Base-by-base conservation (phyloP, 35 echinoderm and acorn worm genomes). In the Ophiothrix spiculata region DNA sequence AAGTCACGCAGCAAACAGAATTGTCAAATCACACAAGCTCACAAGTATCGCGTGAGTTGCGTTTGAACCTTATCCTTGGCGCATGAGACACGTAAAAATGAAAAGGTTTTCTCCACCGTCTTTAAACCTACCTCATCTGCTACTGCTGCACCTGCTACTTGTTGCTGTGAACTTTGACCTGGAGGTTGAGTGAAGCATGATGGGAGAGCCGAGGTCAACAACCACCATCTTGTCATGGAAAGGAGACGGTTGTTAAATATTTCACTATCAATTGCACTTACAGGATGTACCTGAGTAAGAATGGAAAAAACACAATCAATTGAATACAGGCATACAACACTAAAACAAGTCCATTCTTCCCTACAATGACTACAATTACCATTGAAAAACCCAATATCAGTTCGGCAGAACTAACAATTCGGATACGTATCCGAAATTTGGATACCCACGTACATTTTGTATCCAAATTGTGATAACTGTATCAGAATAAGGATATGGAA, bases 141-240 rank as follows among this genome's bases (percentile, higher is more conserved):
- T 39, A 56, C 38, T 56, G 21, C 64, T 41, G 39, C 76, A 69
- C 69, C 76, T 63, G 38, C 31, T 56, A 38, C 39, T 19, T 56
- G 10, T 41, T 85, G 40, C 33, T 81, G 13, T 56, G 28, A 56
- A 32, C 23, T n/a, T 19, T 40, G 41, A 45, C 1, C 37, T 32
- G 28, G 35, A 23, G 86, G 54, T 56, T 85, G 74, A 15, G 40
- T 84, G 38, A 77, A 93, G 49, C 40, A 25, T 33, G 80, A 84
- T 29, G 91, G 82, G 16, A 93, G 80, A 73, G 87, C 45, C 1
- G 87, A 77, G 15, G 87, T 64, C 39, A 93, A 40, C 8, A 85
- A 38, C 91, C 91, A 93, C 91, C 91, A 93, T 80, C 78, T 80
- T 6, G 41, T 46, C 32, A 56, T 75, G 77, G 76, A 88, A 0